phyloP scores from a whole-genome alignment of 2,888 invertebrate species.

The Protodeltote pygarga region DNA sequence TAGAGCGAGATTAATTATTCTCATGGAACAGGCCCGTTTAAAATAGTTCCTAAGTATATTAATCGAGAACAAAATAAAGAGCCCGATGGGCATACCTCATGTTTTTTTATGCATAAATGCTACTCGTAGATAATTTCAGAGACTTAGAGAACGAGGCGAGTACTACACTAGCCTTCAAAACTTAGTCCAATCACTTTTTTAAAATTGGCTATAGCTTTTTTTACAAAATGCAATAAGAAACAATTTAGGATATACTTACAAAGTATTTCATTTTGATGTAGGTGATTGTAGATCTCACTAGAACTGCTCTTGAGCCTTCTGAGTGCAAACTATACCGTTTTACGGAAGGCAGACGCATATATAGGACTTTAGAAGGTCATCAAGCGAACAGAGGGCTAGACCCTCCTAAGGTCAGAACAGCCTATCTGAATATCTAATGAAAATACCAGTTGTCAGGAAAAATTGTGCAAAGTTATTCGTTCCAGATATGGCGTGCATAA shows the following conservation, averaged over 20 bases:
- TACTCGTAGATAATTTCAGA: no score
- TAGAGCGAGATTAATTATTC: no score
- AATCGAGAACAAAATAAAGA: no score
- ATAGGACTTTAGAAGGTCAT: constrained; percentile 76
- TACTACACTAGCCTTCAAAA: no score
- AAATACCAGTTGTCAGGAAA: constrained; percentile 67
- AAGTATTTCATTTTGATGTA: constrained; percentile 80
- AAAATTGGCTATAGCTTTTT: no score
- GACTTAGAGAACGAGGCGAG: no score
- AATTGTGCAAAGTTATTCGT: constrained; percentile 60
- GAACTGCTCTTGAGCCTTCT: constrained; percentile 82
- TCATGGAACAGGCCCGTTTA: no score
- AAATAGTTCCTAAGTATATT: no score
- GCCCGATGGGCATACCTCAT: no score
- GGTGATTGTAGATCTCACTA: constrained; percentile 69
- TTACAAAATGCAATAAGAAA: no score
- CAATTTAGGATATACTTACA: constrained; percentile 63
- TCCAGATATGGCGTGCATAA: constrained; percentile 61
- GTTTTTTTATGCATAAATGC: no score
- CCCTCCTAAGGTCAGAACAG: constrained; percentile 69
- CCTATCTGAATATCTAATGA: constrained; percentile 75
- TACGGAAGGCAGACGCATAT: constrained; percentile 71
- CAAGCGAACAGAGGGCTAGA: constrained; percentile 61
- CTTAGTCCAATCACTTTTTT: no score
- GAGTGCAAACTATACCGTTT: constrained; percentile 77